Evolutionary conservation across 2,888 invertebrate species (phyloP).

Genomic region (Caenorhabditis becei): DNA sequence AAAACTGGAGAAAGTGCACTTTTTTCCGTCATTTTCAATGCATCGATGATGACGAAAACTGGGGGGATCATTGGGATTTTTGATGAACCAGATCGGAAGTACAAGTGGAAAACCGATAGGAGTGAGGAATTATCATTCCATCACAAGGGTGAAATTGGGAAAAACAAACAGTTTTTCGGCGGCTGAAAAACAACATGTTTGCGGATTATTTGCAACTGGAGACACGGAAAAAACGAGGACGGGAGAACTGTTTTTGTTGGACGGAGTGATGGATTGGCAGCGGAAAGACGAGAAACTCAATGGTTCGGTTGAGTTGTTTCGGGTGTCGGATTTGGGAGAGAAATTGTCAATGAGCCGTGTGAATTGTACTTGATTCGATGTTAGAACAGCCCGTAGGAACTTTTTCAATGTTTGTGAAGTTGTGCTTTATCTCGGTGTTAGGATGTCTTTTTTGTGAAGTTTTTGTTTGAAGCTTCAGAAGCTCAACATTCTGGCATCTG

Average conservation of each 20-base stretch:
- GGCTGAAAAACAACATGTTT: background rate
- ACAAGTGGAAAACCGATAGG: background rate
- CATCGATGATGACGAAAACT: background rate
- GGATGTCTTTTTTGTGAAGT: too few relatives aligned
- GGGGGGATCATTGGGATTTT: background rate
- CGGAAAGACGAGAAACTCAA: background rate
- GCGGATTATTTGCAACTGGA: background rate
- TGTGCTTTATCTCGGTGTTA: too few relatives aligned
- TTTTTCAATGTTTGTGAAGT: too few relatives aligned
- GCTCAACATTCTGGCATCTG: too few relatives aligned
- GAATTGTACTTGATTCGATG: too few relatives aligned
- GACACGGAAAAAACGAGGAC: too few relatives aligned
- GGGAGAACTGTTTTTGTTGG: background rate
- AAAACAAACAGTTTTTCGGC: slow-evolving; percentile 1
- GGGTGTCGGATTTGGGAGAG: too few relatives aligned
- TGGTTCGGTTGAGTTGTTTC: too few relatives aligned
- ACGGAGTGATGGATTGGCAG: background rate
- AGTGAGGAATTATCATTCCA: background rate
- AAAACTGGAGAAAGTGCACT: background rate
- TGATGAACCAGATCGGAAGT: background rate
- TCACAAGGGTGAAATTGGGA: background rate
- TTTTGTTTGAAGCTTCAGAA: too few relatives aligned
- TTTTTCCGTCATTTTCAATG: background rate
- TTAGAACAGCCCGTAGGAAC: too few relatives aligned
- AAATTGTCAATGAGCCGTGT: too few relatives aligned